These are phyloP conservation scores for Cassiopea andromeda DNA, from an alignment of 30 jellyfish, hydroid and myxozoan species.

Conservation along the genomic window DNA sequence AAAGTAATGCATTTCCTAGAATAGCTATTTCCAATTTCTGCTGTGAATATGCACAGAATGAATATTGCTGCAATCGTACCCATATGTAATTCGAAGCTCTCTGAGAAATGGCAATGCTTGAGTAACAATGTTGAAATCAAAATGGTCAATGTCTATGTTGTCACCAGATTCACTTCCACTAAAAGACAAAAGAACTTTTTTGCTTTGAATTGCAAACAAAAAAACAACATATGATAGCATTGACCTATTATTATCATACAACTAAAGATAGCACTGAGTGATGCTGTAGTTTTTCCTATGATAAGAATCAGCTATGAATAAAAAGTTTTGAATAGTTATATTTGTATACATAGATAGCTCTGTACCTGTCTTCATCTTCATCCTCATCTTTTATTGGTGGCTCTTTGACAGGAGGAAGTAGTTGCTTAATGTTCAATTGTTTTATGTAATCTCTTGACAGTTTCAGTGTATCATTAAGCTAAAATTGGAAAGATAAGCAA, in stretches of 20 bases:
- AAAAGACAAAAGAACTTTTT: neutral
- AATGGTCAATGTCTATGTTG: slow-evolving; percentile 64
- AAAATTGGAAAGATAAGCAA: neutral
- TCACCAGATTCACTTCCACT: slow-evolving; percentile 97
- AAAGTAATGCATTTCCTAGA: too few species aligned
- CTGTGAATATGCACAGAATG: too few species aligned
- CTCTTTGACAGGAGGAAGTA: slow-evolving; percentile 95
- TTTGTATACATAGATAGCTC: neutral
- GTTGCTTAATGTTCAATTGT: slow-evolving; percentile 79
- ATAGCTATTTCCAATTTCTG: too few species aligned
- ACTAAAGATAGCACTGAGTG: too few species aligned
- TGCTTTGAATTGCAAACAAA: too few species aligned
- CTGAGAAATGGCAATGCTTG: slow-evolving; percentile 72
- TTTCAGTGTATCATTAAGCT: slow-evolving; percentile 72
- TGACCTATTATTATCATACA: too few species aligned
- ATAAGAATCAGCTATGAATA: too few species aligned
- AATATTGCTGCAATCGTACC: slow-evolving; percentile 43
- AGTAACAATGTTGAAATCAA: slow-evolving; percentile 78
- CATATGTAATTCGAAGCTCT: slow-evolving; percentile 80
- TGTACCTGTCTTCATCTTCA: slow-evolving; percentile 90
- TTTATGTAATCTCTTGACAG: slow-evolving; percentile 71
- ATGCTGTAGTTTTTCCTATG: too few species aligned
- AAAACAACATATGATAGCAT: too few species aligned
- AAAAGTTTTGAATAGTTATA: too few species aligned
- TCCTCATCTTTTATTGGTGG: slow-evolving; percentile 89